Base-by-base conservation (phyloP, 2,113 vertebrate species). In the Gorsachius goisagi region DNA sequence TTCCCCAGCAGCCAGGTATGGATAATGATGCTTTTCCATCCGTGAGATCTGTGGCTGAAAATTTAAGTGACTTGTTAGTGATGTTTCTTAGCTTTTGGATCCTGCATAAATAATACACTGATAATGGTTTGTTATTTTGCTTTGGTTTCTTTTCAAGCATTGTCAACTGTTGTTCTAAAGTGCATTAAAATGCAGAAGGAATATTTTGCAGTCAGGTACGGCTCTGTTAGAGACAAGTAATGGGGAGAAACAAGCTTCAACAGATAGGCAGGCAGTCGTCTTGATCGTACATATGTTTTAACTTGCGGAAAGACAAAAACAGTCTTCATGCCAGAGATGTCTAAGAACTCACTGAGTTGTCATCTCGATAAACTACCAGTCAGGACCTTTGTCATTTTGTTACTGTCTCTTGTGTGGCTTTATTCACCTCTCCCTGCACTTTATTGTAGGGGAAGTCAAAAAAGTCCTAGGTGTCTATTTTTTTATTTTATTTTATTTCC, bases 211-310 rank as follows among this genome's bases (percentile, higher is more conserved):
- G 93, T 63, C 93, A 80, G 62, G 26, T 91, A 73, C 0, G 0
- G n/a, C 73, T 93, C 84, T 89, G 55, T 63, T 72, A 88, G 66
- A 89, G 67, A 78, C 66, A 52, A 12, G 85, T 92, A 96, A 85
- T 80, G 21, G 41, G 52, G 52, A 90, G 79, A 86, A 96, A 73
- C 53, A 71, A 84, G 72, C 83, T 96, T 95, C 89, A 80, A 33
- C 62, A 77, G 58, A 37, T 80, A 91, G 76, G 74, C 91, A 90
- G 93, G 74, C 85, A 76, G 84, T 77, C 12, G 6, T 92, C 94
- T 97, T 77, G 74, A 95, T 95, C 5, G 8, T 78, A 92, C n/a
- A 80, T 90, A n/a, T 88, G 88, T 94, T 95, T 97, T 93, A 96
- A 92, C 92, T 96, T 62, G 17, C 63, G 77, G 83, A 95, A 92